Evolutionary conservation across 2,888 invertebrate species (phyloP).

Genomic region (Spilarctia lutea): DNA sequence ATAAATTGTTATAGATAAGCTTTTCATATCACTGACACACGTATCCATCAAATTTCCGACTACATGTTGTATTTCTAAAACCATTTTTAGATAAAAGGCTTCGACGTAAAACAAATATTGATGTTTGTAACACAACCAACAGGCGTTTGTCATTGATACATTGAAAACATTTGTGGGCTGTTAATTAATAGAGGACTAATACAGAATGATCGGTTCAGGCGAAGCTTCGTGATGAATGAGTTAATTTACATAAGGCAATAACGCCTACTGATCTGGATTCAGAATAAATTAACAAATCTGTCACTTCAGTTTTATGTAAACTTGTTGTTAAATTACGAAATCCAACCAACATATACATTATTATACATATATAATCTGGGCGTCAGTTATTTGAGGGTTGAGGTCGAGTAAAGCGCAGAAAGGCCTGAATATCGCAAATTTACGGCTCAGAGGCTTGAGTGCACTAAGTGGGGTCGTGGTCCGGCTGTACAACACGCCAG

Average conservation of each 20-base stretch:
- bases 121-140: constrained; percentile 36
- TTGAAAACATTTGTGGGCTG: constrained; percentile 5
- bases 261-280: neutral
- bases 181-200: neutral
- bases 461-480: constrained; percentile 37
- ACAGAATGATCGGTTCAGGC: neutral
- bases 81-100: constrained; percentile 50
- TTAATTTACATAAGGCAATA: neutral
- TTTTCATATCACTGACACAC: constrained; percentile 48
- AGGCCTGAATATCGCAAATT: constrained; percentile 37
- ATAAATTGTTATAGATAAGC: constrained; percentile 57
- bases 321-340: neutral
- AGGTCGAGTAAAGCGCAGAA: constrained; percentile 15
- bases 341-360: neutral
- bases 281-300: neutral
- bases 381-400: constrained; percentile 13
- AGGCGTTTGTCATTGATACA: constrained; percentile 19
- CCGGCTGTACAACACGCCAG: constrained; percentile 9
- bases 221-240: neutral
- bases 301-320: neutral
- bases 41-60: constrained; percentile 40
- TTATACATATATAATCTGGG: neutral
- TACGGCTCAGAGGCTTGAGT: constrained; percentile 37
- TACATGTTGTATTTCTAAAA: constrained; percentile 37
- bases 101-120: constrained; percentile 39